Evolutionary conservation across 2,888 invertebrate species (phyloP).

Genomic region (Chloroclysta siterata): DNA sequence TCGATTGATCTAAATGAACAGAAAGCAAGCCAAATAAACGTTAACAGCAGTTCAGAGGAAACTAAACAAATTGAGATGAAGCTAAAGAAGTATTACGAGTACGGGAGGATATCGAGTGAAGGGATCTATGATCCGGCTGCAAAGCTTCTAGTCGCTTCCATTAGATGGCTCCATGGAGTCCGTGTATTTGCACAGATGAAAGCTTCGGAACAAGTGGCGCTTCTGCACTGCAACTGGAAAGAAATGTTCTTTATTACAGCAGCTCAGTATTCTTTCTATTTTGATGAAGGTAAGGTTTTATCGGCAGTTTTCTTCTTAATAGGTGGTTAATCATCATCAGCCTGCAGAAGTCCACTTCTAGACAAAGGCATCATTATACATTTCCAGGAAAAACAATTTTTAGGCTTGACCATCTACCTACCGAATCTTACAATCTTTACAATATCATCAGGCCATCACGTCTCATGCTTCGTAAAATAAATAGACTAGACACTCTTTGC

Average conservation of each 20-base stretch:
- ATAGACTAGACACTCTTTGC: no score
- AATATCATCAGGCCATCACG: no score
- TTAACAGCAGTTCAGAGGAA: slow-evolving; percentile 42
- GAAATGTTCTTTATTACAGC: slow-evolving; percentile 93
- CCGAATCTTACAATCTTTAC: no score
- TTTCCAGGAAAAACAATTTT: no score
- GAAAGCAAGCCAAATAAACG: slow-evolving; percentile 43
- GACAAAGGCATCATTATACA: no score
- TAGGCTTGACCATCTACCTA: no score
- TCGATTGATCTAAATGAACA: slow-evolving; percentile 45
- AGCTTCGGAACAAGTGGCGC: slow-evolving; percentile 87
- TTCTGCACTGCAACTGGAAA: slow-evolving; percentile 92
- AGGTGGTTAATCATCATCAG: not conserved
- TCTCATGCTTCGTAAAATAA: no score
- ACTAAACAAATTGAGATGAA: slow-evolving; percentile 19
- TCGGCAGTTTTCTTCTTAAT: not conserved
- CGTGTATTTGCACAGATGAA: slow-evolving; percentile 89
- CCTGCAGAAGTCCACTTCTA: no score
- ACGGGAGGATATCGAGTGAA: slow-evolving; percentile 78
- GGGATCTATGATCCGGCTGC: slow-evolving; percentile 88
- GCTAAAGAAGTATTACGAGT: slow-evolving; percentile 41
- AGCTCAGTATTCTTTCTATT: slow-evolving; percentile 91
- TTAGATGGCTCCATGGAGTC: slow-evolving; percentile 92
- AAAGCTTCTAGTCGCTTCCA: slow-evolving; percentile 89
- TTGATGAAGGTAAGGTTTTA: slow-evolving; percentile 86